These are phyloP conservation scores for Andrena hattorfiana DNA, from an alignment of 2,888 invertebrate genomes.

Conservation along the genomic window DNA sequence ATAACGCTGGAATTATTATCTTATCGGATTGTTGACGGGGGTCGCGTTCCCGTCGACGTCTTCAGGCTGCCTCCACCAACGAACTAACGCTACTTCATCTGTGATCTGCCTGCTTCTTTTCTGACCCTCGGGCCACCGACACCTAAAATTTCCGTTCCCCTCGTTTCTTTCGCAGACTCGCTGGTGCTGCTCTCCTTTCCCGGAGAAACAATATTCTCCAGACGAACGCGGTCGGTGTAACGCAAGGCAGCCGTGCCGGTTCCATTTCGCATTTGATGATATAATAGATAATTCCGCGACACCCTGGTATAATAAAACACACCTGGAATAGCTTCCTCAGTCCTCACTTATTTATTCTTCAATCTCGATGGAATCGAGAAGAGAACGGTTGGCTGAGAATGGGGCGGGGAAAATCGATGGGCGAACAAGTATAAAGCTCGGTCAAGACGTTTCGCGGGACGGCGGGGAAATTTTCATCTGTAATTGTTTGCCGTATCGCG, in stretches of 20 bases:
- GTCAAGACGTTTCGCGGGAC: not conserved
- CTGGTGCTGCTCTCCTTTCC: not conserved
- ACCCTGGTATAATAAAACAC: constrained; percentile 15
- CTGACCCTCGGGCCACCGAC: constrained; percentile 36
- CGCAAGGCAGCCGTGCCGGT: constrained; percentile 12
- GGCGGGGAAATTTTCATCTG: constrained; percentile 18
- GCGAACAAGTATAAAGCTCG: not conserved
- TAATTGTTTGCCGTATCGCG: constrained; percentile 17
- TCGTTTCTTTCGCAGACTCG: not conserved
- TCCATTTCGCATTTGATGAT: constrained; percentile 51
- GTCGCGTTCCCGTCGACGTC: constrained; percentile 27
- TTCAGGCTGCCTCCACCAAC: constrained; percentile 8
- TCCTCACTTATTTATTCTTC: not conserved
- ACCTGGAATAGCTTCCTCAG: constrained; percentile 26
- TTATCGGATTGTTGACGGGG: constrained; percentile 43
- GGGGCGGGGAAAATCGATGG: not conserved
- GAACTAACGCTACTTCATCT: constrained; percentile 42
- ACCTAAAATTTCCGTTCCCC: constrained; percentile 31
- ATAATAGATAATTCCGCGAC: constrained; percentile 38
- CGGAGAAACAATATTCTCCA: constrained; percentile 46
- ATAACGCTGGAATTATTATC: constrained; percentile 45
- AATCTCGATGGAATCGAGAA: not conserved
- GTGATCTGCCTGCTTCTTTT: constrained; percentile 54
- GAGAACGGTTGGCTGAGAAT: not conserved
- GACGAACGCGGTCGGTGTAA: constrained; percentile 41